Percentiles rank a stretch among this genome's conserved stretches.
Evolutionary conservation across 2,113 vertebrate genomes (phyloP).

Genomic region (Chloebia gouldiae): DNA sequence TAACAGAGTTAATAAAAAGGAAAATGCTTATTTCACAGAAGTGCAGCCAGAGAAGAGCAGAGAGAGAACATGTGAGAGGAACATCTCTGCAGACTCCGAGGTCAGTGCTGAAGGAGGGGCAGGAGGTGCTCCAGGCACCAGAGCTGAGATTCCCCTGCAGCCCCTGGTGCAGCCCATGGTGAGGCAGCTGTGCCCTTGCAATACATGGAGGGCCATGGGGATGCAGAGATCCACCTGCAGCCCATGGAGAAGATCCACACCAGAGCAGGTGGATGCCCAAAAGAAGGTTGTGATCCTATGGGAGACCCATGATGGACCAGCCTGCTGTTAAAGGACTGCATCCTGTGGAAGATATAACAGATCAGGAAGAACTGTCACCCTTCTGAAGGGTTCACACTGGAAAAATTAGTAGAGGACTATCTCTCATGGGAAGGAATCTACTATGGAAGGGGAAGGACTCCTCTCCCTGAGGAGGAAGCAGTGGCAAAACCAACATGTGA

Average conservation of each 20-base stretch:
- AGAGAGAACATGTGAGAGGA: fast-evolving
- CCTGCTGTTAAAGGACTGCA: not conserved
- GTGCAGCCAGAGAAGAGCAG: not conserved
- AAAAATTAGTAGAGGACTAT: not conserved
- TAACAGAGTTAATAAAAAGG: not conserved
- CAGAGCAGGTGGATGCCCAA: not conserved
- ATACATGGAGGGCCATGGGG: fast-evolving
- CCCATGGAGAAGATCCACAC: fast-evolving
- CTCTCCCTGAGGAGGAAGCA: not conserved
- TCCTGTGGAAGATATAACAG: not conserved
- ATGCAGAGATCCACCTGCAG: not conserved
- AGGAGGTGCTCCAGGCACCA: fast-evolving
- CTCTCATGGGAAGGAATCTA: not conserved
- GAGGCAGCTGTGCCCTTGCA: not conserved
- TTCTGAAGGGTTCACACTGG: not conserved
- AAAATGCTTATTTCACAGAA: not conserved
- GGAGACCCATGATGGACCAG: not conserved
- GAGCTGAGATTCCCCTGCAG: not conserved
- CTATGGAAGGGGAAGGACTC: not conserved
- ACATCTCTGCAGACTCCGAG: not conserved
- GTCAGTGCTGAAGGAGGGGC: fast-evolving
- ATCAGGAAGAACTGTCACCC: not conserved
- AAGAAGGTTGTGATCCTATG: not conserved
- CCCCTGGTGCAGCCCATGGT: not conserved
- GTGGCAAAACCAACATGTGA: fast-evolving